A percentile compares a stretch with the other conserved stretches of the same genome.
phyloP scores from a whole-genome alignment of 2,113 vertebrate genomes.

The Zosterops hypoxanthus region DNA sequence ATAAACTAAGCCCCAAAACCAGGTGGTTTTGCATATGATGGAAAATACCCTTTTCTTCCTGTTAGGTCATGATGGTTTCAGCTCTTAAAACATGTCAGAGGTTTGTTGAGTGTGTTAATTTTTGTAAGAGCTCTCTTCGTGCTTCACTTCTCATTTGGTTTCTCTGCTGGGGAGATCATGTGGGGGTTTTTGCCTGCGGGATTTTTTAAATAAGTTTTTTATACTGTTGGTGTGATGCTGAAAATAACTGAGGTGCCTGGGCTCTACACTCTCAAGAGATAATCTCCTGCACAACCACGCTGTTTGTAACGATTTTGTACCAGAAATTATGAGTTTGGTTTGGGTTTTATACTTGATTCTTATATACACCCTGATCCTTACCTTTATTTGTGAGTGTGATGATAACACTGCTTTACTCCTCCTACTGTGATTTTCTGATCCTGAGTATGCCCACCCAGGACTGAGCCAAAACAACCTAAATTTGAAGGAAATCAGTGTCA shows the following conservation, averaged over 20 bases:
- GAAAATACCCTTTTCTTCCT: not conserved
- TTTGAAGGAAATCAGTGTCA: not conserved
- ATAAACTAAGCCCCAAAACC: not conserved
- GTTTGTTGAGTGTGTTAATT: not conserved
- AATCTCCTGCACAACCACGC: not conserved
- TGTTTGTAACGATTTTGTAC: constrained; percentile 16
- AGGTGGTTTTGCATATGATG: not conserved
- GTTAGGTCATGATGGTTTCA: not conserved
- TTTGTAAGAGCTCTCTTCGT: not conserved
- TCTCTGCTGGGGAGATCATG: not conserved
- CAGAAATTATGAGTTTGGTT: not conserved
- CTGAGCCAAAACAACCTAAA: not conserved
- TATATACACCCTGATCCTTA: not conserved
- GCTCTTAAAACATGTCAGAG: not conserved
- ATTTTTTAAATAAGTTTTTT: not conserved
- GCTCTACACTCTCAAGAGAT: not conserved
- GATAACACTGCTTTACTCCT: not conserved
- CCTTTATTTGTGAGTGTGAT: not conserved
- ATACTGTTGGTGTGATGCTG: not conserved
- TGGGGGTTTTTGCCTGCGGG: not conserved
- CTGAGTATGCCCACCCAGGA: not conserved
- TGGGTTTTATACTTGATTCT: not conserved
- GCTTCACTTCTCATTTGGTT: not conserved
- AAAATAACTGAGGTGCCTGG: constrained; percentile 1
- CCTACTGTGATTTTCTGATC: not conserved